Base-by-base conservation (phyloP, 2,888 invertebrate genomes). In the Calephelis perditalis region DNA sequence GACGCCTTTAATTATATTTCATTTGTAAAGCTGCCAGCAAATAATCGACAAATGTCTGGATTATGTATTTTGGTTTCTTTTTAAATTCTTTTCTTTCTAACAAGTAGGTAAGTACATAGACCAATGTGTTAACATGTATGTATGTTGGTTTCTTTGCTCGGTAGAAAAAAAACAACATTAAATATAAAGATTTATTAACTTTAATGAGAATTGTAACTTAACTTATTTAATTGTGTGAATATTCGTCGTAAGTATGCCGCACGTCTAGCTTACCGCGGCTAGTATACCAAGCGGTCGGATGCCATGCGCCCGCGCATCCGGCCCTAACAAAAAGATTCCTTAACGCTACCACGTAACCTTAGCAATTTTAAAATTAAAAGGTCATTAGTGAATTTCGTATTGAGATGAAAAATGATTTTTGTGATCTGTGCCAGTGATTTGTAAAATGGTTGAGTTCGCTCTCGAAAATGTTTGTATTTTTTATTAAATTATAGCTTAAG, bases 301-400 rank as follows among this genome's bases (percentile, higher is more conserved):
- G 69, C 66, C 70, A 67, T 66, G 71, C 71, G 74, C 73, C 69
- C 70, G 74, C 76, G 78, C 77, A 78, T 77, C 79, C 80, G 77
- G 76, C 59, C 15, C 40, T 6, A 40, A 55, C 55, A 37, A 40
- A 40, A 40, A 43, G 15, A 56, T 56, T 40, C 37, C 56, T 56
- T 56, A 37, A 40, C 56, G 11, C 46, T 57, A 12, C 45, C 57
- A 46, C 37, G 5, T 37, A 52, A 15, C 37, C 56, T 43, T 43
- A 56, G 37, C n/a, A 56, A 54, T 52, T 10, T 52, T 26, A 52
- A 35, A 9, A 11, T 36, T 36, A 11, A 7, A 40, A 35, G 15
- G 26, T 58, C 40, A 49, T 49, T 15, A 49, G n/a, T 49, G 58
- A 40, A 44, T 44, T 44, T n/a, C 40, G 45, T 26, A 26, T 26